Conservation (phyloP, 1,140 invertebrate genomes). For the Plutomurus gul region DNA sequence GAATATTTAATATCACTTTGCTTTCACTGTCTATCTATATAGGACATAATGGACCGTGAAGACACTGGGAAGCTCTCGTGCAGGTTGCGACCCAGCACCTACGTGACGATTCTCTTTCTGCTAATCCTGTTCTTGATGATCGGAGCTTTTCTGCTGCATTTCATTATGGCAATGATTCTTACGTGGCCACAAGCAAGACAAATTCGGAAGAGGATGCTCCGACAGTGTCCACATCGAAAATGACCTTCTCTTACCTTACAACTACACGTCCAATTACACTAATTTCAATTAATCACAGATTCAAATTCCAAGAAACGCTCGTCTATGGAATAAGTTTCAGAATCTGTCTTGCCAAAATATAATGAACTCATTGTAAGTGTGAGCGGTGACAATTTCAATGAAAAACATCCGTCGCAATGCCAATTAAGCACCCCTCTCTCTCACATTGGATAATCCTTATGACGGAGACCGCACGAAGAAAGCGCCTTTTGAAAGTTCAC, state of each 20-base stretch:
- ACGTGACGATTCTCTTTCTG: constrained; percentile 14
- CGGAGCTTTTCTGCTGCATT: constrained; percentile 12
- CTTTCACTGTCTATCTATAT: background rate
- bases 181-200: constrained; percentile 6
- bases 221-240: constrained; percentile 28
- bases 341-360: too few species aligned
- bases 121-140: constrained; percentile 26
- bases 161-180: constrained; percentile 6
- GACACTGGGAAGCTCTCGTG: constrained; percentile 28
- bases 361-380: too few species aligned
- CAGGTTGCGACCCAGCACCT: constrained; percentile 7
- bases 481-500: background rate
- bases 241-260: constrained; percentile 5
- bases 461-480: background rate
- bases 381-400: too few species aligned
- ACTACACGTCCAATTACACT: constrained; percentile 7
- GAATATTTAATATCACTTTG: background rate
- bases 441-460: background rate
- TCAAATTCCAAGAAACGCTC: background rate
- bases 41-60: constrained; percentile 45
- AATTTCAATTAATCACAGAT: too few species aligned
- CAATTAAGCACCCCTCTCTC: too few species aligned
- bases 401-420: too few species aligned
- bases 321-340: too few species aligned
- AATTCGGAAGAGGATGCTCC: background rate